Evolutionary conservation across 2,797 vertebrate species (phyloP), one percentile per base, ranked within the genome.

Genomic region (Sparus aurata): DNA sequence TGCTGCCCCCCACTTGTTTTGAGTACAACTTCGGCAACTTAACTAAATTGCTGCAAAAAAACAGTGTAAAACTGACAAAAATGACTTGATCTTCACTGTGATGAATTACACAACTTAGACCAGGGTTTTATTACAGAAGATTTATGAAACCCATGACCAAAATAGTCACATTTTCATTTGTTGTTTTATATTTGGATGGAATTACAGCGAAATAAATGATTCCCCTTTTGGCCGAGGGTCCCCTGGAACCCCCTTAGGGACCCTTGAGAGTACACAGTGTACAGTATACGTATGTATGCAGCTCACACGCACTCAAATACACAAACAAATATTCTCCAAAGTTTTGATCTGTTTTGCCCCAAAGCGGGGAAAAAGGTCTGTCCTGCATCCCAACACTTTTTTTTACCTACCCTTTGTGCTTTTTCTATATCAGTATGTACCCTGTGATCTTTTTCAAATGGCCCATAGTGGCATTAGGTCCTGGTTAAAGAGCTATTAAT

Each of bases 401-500:
- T 58, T 76, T 58, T 11, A 16, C 16, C 8, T 25, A 25, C 13
- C 61, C 49, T 74, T 70, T 77, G 41, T 75, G 64, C 65, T 61
- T 50, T 22, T 12, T 62, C 20, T 76, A 62, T 71, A 77, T 89
- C 77, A 83, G 71, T 76, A 65, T 86, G 69, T 85, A 47, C 70
- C 73, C 80, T 65, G 46, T 65, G 67, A 52, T 71, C 27, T 64
- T 79, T 69, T 80, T 77, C 30, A 70, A 84, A 76, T 70, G 64
- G 75, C 50, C 74, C 71, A n/a, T 59, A 80, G 87, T 83, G 79
- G 72, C 70, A 47, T 80, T 55, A 52, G 38, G 30, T 75, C 50
- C 71, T 72, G 61, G 71, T 84, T 86, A 84, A 87, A 89, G 73
- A 79, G 61, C 75, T 77, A 76, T 85, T 92, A 80, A 90, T 90